Evolutionary conservation across 2,113 vertebrate genomes (phyloP), one percentile per base, ranked within the genome.

Genomic region (Gymnobelideus leadbeateri): DNA sequence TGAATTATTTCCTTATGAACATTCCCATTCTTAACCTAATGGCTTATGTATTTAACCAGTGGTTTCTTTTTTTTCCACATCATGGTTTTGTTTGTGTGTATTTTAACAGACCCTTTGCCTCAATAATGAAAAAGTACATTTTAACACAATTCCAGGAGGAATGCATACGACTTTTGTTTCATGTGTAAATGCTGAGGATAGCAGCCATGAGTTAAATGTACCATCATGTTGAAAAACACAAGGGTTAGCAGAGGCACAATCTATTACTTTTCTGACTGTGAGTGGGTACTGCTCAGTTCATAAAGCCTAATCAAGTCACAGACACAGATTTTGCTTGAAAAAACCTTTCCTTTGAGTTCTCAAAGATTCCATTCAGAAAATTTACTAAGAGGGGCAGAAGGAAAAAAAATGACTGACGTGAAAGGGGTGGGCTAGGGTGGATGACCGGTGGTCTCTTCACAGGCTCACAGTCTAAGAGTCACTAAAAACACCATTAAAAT

Each of bases 101-200:
- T 84, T 43, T 84, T 84, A 43, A 43, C 4, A 84, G 68, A 84
- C 19, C 68, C 19, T 84, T 43, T 0, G 91, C 14, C 53, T 94
- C 51, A 51, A 91, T 94, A 94, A 95, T 89, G 16, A 77, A 68
- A 90, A 92, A 91, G n/a, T 46, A 96, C 93, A 90, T 51, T 94
- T 90, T 50, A 93, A 46, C 92, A 89, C 54, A 51, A 94, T 53
- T 93, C 93, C 84, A 55, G 43, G 91, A 89, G 95, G 77, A 89
- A 94, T 94, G 95, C 94, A 93, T 51, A 95, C 51, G 25, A 57
- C 68, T 95, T 92, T 54, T 89, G 55, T 57, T 89, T 37, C 93
- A 91, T 89, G 28, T 77, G 51, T 50, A 23, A 84, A 68, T n/a
- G 54, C 43, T n/a, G 43, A 90, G 89, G 89, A 90, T 43, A 89